Conservation (phyloP, 2,113 vertebrate species). For the Solenodon paradoxus region DNA sequence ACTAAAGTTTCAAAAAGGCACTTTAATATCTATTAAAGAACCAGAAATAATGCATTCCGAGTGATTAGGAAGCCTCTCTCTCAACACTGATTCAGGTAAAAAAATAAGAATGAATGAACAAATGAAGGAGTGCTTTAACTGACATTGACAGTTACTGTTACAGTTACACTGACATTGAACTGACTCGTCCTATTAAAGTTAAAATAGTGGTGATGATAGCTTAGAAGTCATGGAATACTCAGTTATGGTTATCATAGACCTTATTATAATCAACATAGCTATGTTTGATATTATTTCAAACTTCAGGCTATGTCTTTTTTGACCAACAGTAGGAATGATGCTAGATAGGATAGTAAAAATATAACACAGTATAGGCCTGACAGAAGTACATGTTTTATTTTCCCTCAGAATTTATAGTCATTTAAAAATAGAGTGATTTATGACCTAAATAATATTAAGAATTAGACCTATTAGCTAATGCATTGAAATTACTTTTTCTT, state of each 20-base stretch:
- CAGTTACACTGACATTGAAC: background rate
- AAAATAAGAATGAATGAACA: background rate
- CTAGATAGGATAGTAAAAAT: background rate
- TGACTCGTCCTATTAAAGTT: background rate
- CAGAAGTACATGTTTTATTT: background rate
- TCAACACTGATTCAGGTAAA: background rate
- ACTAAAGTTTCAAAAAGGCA: too few relatives aligned
- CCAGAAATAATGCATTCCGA: background rate
- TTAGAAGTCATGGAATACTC: background rate
- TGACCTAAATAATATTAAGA: background rate
- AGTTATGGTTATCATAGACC: background rate
- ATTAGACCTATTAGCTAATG: background rate
- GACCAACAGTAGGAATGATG: background rate
- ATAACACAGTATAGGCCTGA: background rate
- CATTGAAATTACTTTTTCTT: background rate
- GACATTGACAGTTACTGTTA: too few relatives aligned
- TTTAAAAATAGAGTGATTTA: background rate
- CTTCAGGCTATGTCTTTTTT: background rate
- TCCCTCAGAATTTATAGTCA: background rate
- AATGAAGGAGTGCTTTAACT: background rate
- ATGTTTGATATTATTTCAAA: background rate
- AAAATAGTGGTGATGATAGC: background rate
- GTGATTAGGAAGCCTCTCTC: background rate
- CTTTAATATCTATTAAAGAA: background rate
- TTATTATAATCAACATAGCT: background rate